phyloP scores from a whole-genome alignment of 2,113 vertebrate species.

The Tragelaphus buxtoni region DNA sequence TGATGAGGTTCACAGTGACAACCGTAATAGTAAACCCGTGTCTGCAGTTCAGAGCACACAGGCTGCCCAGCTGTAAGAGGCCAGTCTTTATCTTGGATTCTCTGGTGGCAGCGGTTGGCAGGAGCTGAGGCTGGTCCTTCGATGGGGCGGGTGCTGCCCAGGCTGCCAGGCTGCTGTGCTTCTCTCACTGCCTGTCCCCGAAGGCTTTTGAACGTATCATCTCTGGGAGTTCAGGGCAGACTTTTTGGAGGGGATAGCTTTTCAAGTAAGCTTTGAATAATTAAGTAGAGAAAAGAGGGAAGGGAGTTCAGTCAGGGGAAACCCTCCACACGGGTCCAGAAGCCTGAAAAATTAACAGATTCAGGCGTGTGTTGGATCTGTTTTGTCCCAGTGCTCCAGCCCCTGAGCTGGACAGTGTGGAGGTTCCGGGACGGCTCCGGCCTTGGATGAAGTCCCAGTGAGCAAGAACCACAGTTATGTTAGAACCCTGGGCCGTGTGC shows the following conservation, averaged over 20 bases:
- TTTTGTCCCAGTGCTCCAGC: no score
- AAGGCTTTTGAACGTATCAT: not conserved
- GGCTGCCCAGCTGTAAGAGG: not conserved
- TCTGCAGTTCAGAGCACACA: not conserved
- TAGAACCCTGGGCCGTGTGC: not conserved
- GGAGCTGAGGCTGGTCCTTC: not conserved
- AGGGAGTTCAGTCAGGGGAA: accelerated
- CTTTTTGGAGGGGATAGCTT: not conserved
- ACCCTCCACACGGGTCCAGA: not conserved
- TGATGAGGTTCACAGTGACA: not conserved
- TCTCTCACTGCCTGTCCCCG: not conserved
- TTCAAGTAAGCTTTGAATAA: not conserved
- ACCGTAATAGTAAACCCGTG: no score
- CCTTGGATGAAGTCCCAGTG: not conserved
- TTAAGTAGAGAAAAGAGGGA: not conserved
- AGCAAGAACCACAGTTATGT: not conserved
- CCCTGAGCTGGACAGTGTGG: not conserved
- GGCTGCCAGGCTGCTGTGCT: not conserved
- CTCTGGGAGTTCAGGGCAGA: not conserved
- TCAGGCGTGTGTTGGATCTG: accelerated
- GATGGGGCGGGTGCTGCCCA: accelerated
- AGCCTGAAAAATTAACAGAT: not conserved
- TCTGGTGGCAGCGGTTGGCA: not conserved
- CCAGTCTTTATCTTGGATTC: not conserved
- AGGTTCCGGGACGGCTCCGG: not conserved